Conservation (phyloP, 2,113 vertebrate species). For the Oncorhynchus masou region DNA sequence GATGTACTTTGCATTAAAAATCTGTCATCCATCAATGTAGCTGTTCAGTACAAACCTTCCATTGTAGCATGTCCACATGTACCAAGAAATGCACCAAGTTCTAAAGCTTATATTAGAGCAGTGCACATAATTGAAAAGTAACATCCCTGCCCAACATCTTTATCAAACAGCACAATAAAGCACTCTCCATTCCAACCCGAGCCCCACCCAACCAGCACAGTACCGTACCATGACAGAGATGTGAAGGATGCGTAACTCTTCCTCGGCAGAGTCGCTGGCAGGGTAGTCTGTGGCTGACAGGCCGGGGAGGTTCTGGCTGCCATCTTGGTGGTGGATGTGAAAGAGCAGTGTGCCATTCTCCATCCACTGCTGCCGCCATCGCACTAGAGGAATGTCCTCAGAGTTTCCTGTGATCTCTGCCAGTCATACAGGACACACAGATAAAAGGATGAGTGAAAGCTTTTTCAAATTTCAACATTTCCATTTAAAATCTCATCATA, state of each 20-base stretch:
- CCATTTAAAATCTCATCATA: not conserved
- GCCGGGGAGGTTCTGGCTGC: conserved; percentile 82
- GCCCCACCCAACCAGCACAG: not conserved
- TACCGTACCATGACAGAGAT: conserved; percentile 95
- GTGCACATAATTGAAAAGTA: too few species aligned
- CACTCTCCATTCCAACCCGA: not conserved
- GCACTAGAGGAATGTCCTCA: conserved; percentile 94
- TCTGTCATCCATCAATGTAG: too few species aligned
- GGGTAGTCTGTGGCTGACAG: conserved; percentile 86
- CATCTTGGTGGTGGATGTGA: conserved; percentile 97
- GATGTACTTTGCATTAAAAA: too few species aligned
- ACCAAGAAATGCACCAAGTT: too few species aligned
- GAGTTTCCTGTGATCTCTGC: conserved; percentile 96
- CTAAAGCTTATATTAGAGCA: too few species aligned
- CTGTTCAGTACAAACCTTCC: too few species aligned
- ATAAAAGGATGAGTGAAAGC: not conserved
- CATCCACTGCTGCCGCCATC: conserved; percentile 98
- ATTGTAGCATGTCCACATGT: too few species aligned
- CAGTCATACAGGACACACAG: conserved; percentile 1
- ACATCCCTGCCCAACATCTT: not conserved
- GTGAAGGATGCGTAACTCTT: conserved; percentile 95
- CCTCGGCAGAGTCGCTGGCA: conserved; percentile 84
- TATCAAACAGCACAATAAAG: not conserved
- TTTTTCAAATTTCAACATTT: not conserved
- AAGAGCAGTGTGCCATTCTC: conserved; percentile 97